These are phyloP conservation scores for Elmis aenea DNA, from an alignment of 2,888 invertebrate genomes.

Conservation along the genomic window DNA sequence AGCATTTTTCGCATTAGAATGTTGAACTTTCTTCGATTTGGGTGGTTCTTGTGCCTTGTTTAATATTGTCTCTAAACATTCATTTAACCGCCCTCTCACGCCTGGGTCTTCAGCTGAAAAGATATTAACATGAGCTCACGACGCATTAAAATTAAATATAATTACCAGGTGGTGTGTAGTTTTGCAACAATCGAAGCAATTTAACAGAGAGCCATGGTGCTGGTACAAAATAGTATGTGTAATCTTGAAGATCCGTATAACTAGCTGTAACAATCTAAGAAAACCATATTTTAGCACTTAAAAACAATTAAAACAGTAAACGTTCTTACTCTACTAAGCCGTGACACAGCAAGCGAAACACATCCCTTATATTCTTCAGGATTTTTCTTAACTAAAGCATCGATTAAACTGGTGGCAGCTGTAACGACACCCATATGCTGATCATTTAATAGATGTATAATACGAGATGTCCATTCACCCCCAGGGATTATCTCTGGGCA, in stretches of 20 bases:
- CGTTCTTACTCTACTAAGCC: conserved; percentile 75
- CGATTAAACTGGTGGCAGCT: conserved; percentile 95
- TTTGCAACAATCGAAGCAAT: conserved; percentile 89
- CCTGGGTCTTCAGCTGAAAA: conserved; percentile 82
- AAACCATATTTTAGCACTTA: conserved; percentile 7
- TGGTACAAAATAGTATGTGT: conserved; percentile 99
- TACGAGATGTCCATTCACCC: conserved; percentile 98
- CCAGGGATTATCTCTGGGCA: conserved; percentile 95
- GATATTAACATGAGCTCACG: background rate
- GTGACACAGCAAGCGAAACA: conserved; percentile 94
- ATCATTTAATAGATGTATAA: conserved; percentile 97
- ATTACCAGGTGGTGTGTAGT: conserved; percentile 91
- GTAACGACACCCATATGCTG: conserved; percentile 99
- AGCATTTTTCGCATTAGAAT: conserved; percentile 99
- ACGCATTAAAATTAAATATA: background rate
- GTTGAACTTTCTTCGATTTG: conserved; percentile 99
- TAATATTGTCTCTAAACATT: conserved; percentile 95
- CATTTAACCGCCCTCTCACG: conserved; percentile 90
- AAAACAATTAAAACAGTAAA: conserved; percentile 5
- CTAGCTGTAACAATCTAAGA: conserved; percentile 94
- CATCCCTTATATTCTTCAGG: conserved; percentile 99
- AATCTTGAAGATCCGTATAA: conserved; percentile 98
- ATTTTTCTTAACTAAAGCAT: conserved; percentile 96
- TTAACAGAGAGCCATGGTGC: conserved; percentile 99
- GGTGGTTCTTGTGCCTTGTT: conserved; percentile 99